These are phyloP conservation scores for Limnephilus lunatus DNA, from an alignment of 2,888 invertebrate species.

Conservation along the genomic window DNA sequence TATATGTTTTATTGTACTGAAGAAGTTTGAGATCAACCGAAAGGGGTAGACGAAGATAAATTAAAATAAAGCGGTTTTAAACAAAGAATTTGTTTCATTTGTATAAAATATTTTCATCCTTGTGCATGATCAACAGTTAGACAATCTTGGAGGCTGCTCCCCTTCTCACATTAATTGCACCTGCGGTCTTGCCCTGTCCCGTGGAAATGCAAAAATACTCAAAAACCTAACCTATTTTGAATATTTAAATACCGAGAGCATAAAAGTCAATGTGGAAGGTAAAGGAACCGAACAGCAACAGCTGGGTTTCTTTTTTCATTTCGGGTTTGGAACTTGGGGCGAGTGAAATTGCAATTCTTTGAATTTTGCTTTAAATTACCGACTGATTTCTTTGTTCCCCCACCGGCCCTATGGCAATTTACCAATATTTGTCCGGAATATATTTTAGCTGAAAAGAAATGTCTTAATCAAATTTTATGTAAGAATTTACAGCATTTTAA, in stretches of 20 bases:
- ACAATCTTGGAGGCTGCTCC: background rate
- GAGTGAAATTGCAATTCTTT: constrained; percentile 1
- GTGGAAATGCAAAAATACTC: constrained; percentile 46
- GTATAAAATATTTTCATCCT: background rate
- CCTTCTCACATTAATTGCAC: constrained; percentile 62
- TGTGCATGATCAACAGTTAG: background rate
- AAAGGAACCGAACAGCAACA: background rate
- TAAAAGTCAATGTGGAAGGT: constrained; percentile 48
- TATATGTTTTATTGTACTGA: too few relatives aligned
- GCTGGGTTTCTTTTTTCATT: constrained; percentile 28
- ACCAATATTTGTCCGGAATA: background rate
- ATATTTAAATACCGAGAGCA: constrained; percentile 29
- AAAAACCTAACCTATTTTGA: constrained; percentile 43
- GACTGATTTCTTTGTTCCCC: background rate
- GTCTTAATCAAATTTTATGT: background rate
- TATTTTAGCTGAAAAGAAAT: background rate
- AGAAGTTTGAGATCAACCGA: too few relatives aligned
- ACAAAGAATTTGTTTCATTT: too few relatives aligned
- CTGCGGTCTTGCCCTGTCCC: constrained; percentile 46
- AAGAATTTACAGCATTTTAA: background rate
- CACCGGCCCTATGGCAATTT: background rate
- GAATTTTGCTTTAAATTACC: background rate
- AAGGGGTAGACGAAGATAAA: too few relatives aligned
- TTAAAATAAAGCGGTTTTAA: too few relatives aligned
- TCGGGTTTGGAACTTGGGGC: background rate